A percentile compares a stretch with the other conserved stretches of the same genome.
Evolutionary conservation across 2,888 invertebrate genomes (phyloP).

Genomic region (Lochmaea crataegi): DNA sequence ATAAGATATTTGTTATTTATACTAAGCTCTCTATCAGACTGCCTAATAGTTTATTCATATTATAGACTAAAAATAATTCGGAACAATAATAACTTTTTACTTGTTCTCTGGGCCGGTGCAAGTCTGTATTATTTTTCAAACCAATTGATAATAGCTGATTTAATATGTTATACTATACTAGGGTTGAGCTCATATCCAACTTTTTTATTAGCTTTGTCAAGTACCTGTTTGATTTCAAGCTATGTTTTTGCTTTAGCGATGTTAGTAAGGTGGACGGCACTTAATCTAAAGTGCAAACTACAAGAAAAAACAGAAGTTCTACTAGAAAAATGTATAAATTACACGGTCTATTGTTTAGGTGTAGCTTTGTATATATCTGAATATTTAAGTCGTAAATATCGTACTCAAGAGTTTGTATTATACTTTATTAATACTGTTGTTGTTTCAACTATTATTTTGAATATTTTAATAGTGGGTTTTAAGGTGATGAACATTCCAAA

Average conservation of each 20-base stretch:
- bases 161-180: slow-evolving; percentile 14
- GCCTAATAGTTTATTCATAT: slow-evolving; percentile 8
- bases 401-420: background rate
- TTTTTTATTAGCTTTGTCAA: slow-evolving; percentile 9
- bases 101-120: slow-evolving; percentile 18
- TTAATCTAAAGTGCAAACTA: slow-evolving; percentile 13
- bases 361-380: slow-evolving; percentile 15
- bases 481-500: background rate
- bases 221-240: slow-evolving; percentile 23
- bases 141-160: slow-evolving; percentile 21
- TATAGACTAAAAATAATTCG: slow-evolving; percentile 15
- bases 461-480: slow-evolving; percentile 11
- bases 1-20: background rate
- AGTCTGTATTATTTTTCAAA: slow-evolving; percentile 25
- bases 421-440: slow-evolving; percentile 14
- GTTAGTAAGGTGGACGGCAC: slow-evolving; percentile 8
- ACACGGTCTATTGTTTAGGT: slow-evolving; percentile 16
- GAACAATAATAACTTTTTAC: slow-evolving; percentile 1
- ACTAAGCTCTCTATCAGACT: slow-evolving; percentile 1
- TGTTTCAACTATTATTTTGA: slow-evolving; percentile 17
- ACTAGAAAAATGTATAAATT: slow-evolving; percentile 14
- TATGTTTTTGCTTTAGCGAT: slow-evolving; percentile 17
- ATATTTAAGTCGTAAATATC: slow-evolving; percentile 17
- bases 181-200: background rate
- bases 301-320: slow-evolving; percentile 4